Percentiles rank a stretch among this genome's conserved stretches.
These are phyloP conservation scores for Zelleria hepariella DNA, from an alignment of 2,888 invertebrate species.

Conservation along the genomic window DNA sequence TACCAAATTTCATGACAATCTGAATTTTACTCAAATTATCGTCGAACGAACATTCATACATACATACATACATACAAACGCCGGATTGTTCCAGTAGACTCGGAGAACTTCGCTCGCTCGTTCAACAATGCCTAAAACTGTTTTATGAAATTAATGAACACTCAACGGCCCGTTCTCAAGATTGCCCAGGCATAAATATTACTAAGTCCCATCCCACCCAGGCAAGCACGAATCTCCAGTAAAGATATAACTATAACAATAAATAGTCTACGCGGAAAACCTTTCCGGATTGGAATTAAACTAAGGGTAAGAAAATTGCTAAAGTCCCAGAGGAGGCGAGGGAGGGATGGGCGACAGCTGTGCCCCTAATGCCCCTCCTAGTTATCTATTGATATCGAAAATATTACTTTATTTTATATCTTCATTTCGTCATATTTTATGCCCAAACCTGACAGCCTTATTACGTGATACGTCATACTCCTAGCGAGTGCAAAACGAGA, in stretches of 20 bases:
- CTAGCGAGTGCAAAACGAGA: background rate
- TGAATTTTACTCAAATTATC: too few relatives aligned
- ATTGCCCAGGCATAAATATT: background rate
- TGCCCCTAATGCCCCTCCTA: constrained; percentile 59
- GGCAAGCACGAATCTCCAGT: constrained; percentile 39
- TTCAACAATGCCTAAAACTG: too few relatives aligned
- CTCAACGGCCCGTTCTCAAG: background rate
- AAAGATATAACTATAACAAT: constrained; percentile 70
- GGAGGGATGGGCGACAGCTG: constrained; percentile 53
- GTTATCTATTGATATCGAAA: constrained; percentile 40
- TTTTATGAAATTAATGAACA: too few relatives aligned
- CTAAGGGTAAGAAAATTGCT: constrained; percentile 68
- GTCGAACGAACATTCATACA: too few relatives aligned
- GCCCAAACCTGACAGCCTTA: background rate
- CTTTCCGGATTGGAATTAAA: constrained; percentile 67
- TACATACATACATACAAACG: too few relatives aligned
- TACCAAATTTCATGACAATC: too few relatives aligned
- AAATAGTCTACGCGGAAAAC: constrained; percentile 59
- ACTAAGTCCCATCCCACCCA: background rate
- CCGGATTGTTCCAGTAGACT: too few relatives aligned
- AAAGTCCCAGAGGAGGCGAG: constrained; percentile 54
- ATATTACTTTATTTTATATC: constrained; percentile 3
- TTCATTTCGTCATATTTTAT: background rate
- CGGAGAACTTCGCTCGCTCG: too few relatives aligned
- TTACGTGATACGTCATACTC: background rate